Conservation (phyloP, 1,140 invertebrate genomes). For the Heliconius melpomene region DNA sequence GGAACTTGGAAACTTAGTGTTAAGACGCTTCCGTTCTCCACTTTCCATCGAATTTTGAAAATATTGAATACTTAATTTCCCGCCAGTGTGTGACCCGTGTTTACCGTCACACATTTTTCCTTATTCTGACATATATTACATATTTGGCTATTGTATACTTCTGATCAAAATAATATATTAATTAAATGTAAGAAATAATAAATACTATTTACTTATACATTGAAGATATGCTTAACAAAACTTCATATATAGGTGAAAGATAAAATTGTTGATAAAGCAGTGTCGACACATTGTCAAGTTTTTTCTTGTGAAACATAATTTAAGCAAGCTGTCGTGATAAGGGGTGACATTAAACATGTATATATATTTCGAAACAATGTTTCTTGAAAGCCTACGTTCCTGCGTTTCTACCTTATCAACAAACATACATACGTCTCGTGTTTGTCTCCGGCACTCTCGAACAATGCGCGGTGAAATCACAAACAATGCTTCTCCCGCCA, state of each 20-base stretch:
- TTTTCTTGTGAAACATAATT: constrained; percentile 5
- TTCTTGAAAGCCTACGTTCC: constrained; percentile 37
- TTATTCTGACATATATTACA: too few relatives aligned
- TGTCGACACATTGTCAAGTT: constrained; percentile 26
- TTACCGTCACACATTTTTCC: too few relatives aligned
- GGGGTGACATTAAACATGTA: constrained; percentile 24
- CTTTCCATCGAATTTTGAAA: too few relatives aligned
- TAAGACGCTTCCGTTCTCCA: too few relatives aligned
- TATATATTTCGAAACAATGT: constrained; percentile 49
- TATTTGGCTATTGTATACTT: too few relatives aligned
- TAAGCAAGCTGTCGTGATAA: constrained; percentile 30
- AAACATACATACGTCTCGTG: constrained; percentile 47
- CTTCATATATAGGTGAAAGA: constrained; percentile 16
- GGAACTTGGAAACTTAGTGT: too few relatives aligned
- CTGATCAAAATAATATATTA: too few relatives aligned
- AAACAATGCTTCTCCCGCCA: constrained; percentile 50
- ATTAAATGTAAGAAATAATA: neutral
- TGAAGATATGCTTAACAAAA: neutral
- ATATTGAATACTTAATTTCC: too few relatives aligned
- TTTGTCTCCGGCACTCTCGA: constrained; percentile 54
- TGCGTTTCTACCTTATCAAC: constrained; percentile 54
- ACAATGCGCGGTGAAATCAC: constrained; percentile 52
- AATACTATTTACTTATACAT: neutral
- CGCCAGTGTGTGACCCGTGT: too few relatives aligned
- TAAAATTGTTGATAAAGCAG: constrained; percentile 19